Percentiles rank a stretch among this genome's conserved stretches.
phyloP scores from a whole-genome alignment of 2,113 vertebrate genomes.

The Rhizomys pruinosus region DNA sequence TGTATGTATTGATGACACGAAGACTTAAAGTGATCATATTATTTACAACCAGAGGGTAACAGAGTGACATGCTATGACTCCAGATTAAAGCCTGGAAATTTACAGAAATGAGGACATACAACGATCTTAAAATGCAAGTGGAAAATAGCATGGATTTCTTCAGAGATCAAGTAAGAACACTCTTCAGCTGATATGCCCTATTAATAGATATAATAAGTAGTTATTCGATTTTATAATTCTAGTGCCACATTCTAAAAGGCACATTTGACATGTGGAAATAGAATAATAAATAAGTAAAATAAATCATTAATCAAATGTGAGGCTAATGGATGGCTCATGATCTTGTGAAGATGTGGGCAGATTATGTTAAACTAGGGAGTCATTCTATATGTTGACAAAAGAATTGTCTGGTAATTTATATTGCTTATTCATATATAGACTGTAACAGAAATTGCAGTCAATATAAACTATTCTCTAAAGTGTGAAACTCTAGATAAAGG shows the following conservation, averaged over 20 bases:
- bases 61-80: background rate
- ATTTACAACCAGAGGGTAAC: background rate
- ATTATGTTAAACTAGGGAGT: background rate
- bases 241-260: slow-evolving; percentile 11
- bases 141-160: background rate
- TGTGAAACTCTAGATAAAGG: background rate
- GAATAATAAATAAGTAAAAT: background rate
- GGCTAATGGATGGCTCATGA: background rate
- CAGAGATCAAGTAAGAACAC: background rate
- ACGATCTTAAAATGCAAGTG: background rate
- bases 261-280: background rate
- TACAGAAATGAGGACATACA: slow-evolving; percentile 12
- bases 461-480: background rate
- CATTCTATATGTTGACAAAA: background rate
- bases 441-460: background rate
- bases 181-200: background rate
- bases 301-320: background rate
- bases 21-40: background rate
- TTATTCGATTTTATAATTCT: background rate
- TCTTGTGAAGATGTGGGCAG: background rate
- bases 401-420: background rate
- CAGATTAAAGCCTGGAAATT: slow-evolving; percentile 13
- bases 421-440: background rate
- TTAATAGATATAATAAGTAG: background rate
- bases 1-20: background rate